Conservation (phyloP, 2,113 vertebrate species). For the Aptenodytes patagonicus region DNA sequence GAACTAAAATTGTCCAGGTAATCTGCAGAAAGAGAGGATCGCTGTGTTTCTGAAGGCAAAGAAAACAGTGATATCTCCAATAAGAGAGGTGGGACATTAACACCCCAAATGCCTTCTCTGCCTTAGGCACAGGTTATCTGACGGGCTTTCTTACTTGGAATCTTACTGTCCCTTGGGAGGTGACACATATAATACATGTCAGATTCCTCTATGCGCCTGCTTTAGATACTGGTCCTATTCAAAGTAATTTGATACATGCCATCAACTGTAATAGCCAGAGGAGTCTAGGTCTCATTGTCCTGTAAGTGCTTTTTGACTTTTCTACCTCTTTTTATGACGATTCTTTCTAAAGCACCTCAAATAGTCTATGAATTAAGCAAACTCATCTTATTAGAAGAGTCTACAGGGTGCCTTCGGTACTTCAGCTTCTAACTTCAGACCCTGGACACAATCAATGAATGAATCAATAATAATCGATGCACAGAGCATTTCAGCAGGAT, state of each 20-base stretch:
- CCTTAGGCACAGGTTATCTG: not conserved
- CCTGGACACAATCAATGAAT: conserved; percentile 53
- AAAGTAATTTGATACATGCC: not conserved
- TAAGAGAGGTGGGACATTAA: not conserved
- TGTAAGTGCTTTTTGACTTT: not conserved
- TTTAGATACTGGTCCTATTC: not conserved
- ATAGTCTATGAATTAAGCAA: conserved; percentile 60
- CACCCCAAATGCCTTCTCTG: not conserved
- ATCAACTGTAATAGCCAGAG: not conserved
- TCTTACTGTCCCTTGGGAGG: not conserved
- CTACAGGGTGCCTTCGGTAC: conserved; percentile 27
- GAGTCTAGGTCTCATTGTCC: not conserved
- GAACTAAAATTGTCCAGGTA: not conserved
- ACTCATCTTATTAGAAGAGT: conserved; percentile 43
- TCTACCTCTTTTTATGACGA: not conserved
- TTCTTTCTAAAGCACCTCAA: conserved; percentile 10
- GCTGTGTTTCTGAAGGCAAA: not conserved
- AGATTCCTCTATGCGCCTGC: not conserved
- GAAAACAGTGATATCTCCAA: not conserved
- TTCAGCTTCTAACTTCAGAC: conserved; percentile 15
- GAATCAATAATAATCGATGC: conserved; percentile 62
- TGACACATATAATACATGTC: not conserved
- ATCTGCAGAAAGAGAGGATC: not conserved
- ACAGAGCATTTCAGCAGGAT: conserved; percentile 41
- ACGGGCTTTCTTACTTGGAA: not conserved